Percentiles rank a stretch among this genome's conserved stretches.
phyloP scores from a whole-genome alignment of 2,113 vertebrate genomes.

The Empidonax alnorum region DNA sequence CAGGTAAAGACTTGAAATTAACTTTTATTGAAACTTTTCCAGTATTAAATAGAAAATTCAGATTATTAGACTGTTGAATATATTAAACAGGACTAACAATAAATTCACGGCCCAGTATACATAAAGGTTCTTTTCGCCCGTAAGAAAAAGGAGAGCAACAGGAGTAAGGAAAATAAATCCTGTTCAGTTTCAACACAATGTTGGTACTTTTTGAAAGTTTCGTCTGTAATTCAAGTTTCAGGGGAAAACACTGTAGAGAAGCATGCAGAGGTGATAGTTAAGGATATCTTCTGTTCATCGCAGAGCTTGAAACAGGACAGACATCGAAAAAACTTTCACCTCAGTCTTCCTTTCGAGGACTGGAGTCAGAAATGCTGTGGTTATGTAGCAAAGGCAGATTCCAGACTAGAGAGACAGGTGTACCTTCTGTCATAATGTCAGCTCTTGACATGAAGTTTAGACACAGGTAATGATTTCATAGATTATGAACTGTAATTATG shows the following conservation, averaged over 20 bases:
- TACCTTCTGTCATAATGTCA: not conserved
- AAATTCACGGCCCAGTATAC: not conserved
- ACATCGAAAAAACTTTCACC: not conserved
- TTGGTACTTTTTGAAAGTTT: not conserved
- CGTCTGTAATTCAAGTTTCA: not conserved
- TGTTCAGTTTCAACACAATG: not conserved
- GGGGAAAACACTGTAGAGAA: not conserved
- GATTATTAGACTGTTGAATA: not conserved
- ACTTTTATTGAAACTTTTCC: not conserved
- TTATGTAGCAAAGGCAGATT: rapidly evolving
- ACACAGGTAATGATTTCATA: not conserved
- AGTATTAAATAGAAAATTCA: not conserved
- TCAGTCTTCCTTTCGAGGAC: not conserved
- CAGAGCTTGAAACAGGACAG: not conserved
- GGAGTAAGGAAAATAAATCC: not conserved
- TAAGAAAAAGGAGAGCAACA: not conserved
- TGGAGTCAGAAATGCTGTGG: not conserved
- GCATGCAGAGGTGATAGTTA: not conserved
- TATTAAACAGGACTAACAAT: not conserved
- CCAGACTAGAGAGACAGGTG: not conserved
- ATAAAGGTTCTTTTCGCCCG: not conserved
- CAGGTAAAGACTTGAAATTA: not conserved
- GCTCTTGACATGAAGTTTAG: not conserved
- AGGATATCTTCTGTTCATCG: not conserved
- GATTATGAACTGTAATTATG: not conserved